Base-by-base conservation (phyloP, 2,888 invertebrate genomes). In the Diaperis boleti region DNA sequence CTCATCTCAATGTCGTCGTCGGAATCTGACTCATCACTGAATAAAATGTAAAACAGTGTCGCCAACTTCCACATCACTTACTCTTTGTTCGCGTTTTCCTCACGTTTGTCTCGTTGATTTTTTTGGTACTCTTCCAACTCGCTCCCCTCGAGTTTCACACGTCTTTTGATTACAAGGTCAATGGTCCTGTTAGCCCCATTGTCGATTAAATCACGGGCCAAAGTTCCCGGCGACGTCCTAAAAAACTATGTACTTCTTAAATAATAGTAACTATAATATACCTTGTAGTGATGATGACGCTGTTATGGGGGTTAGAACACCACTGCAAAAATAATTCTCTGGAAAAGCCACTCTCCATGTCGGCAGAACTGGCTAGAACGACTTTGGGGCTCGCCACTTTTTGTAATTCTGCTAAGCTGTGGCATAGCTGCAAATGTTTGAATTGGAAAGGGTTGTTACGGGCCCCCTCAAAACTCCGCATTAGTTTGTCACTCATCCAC, bases 401-500 rank as follows among this genome's bases (percentile, higher is more conserved):
- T 61, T 85, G 85, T 26, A 98, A 85, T 76, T 99, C 98, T 0
- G 87, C 88, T 65, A 97, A 87, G 61, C 92, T 94, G 81, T 99
- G 98, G 75, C 98, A 98, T 4, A 98, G 84, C 73, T 96, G 95
- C 47, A 99, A 84, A 82, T 98, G 94, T 66, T 94, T 92, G 66
- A 98, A 93, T 55, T 95, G 95, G 80, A 98, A 98, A 0, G 98
- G 98, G 84, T 97, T 98, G 74, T 92, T 94, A 57, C 96, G 86
- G 0, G 93, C 93, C 0, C 93, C 94, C 79, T 95, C 95, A 78
- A 95, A 95, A 52, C 91, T 91, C 64, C 95, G 89, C 85, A 98
- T 96, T 35, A 99, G 83, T 78, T 98, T 98, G 77, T 99, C 98
- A 78, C 96, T 96, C 99, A 99, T 99, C 99, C 98, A 99, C 83